Evolutionary conservation across 2,113 vertebrate genomes (phyloP).

Genomic region (Sceloporus tristichus): DNA sequence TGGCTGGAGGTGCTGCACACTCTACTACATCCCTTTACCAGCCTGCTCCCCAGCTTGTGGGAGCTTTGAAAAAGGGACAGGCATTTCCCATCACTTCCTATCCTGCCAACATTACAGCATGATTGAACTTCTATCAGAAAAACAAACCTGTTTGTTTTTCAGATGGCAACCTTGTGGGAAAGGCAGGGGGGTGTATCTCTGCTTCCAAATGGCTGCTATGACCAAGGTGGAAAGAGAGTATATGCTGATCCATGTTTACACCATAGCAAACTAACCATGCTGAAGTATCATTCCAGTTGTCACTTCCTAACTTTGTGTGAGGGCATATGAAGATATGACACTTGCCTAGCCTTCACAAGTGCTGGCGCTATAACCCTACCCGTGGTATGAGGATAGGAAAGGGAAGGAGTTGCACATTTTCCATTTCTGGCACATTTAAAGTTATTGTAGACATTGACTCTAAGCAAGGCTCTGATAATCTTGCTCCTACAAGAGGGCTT

Average conservation of each 20-base stretch:
- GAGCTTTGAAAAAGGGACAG: neutral
- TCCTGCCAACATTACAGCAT: neutral
- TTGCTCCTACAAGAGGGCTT: neutral
- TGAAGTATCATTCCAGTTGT: neutral
- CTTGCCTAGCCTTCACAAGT: neutral
- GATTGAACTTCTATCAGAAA: neutral
- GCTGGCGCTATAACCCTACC: neutral
- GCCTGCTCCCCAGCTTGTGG: neutral
- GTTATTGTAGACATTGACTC: neutral
- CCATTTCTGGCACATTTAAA: neutral
- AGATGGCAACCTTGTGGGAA: neutral
- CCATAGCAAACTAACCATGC: neutral
- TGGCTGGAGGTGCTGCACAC: neutral
- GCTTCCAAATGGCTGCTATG: neutral
- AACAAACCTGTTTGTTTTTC: neutral
- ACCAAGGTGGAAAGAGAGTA: neutral
- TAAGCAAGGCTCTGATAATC: neutral
- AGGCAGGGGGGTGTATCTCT: neutral
- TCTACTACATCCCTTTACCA: neutral
- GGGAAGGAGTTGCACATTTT: neutral
- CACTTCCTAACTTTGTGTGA: neutral
- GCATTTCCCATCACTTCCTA: neutral
- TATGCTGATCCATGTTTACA: neutral
- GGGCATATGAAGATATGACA: neutral
- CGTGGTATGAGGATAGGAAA: neutral